A percentile compares a stretch with the other conserved stretches of the same genome.
These are phyloP conservation scores for Chinchilla lanigera DNA, from an alignment of 2,113 vertebrate species.

Conservation along the genomic window DNA sequence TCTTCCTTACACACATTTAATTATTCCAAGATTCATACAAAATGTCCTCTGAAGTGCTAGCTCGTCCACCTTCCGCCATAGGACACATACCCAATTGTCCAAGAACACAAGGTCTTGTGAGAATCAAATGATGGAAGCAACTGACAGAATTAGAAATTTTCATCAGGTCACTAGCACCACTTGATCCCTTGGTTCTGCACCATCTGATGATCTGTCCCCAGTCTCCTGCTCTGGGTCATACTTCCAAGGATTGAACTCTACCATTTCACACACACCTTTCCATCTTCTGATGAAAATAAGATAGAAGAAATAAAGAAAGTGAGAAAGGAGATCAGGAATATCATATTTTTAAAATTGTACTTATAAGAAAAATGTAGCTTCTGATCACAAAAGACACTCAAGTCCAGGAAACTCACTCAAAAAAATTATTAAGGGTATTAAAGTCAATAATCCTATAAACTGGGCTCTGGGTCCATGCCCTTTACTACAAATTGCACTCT, in stretches of 20 bases:
- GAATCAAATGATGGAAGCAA: background rate
- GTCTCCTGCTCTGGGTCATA: background rate
- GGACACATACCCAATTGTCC: background rate
- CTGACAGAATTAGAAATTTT: background rate
- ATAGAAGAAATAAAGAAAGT: background rate
- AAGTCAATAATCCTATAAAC: no score
- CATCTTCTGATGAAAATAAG: background rate
- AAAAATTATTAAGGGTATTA: background rate
- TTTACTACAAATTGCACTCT: background rate
- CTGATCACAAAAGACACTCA: background rate
- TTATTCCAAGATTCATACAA: background rate
- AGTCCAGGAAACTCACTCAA: background rate
- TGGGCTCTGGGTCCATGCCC: no score
- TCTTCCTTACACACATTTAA: background rate
- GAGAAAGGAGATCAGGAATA: background rate
- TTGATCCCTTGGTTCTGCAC: background rate
- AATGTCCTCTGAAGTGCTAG: background rate
- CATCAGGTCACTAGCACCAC: background rate
- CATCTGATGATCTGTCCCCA: background rate
- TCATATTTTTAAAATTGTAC: background rate
- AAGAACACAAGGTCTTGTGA: background rate
- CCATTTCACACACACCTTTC: background rate
- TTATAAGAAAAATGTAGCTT: background rate
- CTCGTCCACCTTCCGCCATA: background rate
- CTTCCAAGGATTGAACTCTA: background rate